Evolutionary conservation across 2,113 vertebrate genomes (phyloP).

Genomic region (Echinops telfairi): DNA sequence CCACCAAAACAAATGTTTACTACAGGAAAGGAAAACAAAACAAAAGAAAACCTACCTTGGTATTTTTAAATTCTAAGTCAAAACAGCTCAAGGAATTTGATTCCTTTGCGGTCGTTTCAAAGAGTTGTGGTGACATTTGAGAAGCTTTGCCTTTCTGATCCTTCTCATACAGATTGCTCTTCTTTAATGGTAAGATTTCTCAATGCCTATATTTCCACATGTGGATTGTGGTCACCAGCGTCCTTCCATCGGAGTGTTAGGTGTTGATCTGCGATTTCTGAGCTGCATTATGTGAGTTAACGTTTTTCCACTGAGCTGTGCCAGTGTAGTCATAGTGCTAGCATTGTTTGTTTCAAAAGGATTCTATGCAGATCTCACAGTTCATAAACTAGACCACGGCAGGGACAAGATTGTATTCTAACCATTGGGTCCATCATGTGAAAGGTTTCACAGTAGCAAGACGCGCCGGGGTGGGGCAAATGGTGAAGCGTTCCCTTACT

Average conservation of each 20-base stretch:
- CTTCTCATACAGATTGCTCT: not conserved
- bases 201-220: not conserved
- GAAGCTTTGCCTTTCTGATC: constrained; percentile 29
- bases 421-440: not conserved
- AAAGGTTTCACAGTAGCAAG: not conserved
- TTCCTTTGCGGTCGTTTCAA: constrained; percentile 64
- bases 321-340: not conserved
- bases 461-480: not conserved
- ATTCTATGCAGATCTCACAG: too few relatives aligned
- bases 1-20: constrained; percentile 71
- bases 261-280: not conserved
- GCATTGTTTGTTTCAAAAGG: too few relatives aligned
- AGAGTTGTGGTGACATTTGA: constrained; percentile 18
- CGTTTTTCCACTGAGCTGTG: not conserved
- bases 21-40: constrained; percentile 52
- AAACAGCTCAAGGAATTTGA: constrained; percentile 2
- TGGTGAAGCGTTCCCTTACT: not conserved
- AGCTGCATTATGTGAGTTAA: not conserved
- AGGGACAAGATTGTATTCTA: not conserved
- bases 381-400: not conserved
- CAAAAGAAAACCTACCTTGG: constrained; percentile 34
- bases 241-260: not conserved
- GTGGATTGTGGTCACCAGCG: not conserved
- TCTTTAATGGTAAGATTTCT: constrained; percentile 13
- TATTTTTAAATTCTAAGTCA: constrained; percentile 52